Evolutionary conservation across 2,113 vertebrate genomes (phyloP), one percentile per base, ranked within the genome.

Genomic region (Syngnathus scovelli): DNA sequence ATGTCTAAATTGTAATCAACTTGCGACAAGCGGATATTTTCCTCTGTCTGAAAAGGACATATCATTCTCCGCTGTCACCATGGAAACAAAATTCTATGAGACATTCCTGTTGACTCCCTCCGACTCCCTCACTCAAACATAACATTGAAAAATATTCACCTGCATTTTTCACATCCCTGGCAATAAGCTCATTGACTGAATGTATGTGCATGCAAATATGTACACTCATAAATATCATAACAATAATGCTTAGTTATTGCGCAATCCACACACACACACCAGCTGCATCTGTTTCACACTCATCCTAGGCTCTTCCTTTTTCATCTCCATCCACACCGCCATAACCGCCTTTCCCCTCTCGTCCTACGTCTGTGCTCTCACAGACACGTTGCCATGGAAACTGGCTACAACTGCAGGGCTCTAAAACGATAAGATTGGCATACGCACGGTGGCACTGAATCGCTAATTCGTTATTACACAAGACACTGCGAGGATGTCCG

Each of bases 301-400:
- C 76, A 74, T 67, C 21, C 46, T 4, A 19, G 75, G 63, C 72
- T 86, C 76, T 87, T 86, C 81, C 81, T 76, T 76, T 85, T 77
- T 37, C 77, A 76, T 74, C 81, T 56, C 76, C 80, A 80, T 83
- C 74, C 79, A 4, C 39, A 71, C 65, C 70, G 61, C 68, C 11
- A 83, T 81, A 78, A 84, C 78, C 76, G 74, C 79, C 68, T 54
- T 67, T 73, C 71, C 80, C 77, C 68, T 77, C 74, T 74, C 84
- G 84, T 61, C 80, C 83, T 79, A 80, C 76, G 73, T 85, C 78
- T 83, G 74, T 78, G 81, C 86, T 83, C 83, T 74, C 78, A 54
- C 77, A 81, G 84, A 83, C 64, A 61, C 39, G 90, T 92, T 89
- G 66, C 89, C 89, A 92, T 92, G 89, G 91, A 92, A 92, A 92